A percentile compares a stretch with the other conserved stretches of the same genome.
Conservation (phyloP, 2,888 invertebrate species). For the Apamea sordens region DNA sequence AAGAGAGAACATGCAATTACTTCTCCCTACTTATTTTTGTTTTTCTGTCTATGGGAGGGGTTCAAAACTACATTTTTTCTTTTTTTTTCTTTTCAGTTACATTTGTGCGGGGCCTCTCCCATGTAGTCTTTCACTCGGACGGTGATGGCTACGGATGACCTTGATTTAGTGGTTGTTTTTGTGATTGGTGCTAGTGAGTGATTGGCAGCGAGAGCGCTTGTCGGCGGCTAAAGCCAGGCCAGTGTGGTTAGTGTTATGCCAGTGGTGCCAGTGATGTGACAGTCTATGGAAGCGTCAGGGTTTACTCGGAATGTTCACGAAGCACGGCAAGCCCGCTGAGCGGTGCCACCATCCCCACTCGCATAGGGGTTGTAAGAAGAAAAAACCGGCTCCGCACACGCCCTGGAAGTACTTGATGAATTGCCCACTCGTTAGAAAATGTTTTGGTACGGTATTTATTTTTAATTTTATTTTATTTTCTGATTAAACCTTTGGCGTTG, state of each 20-base stretch:
- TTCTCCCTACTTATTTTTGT: slow-evolving; percentile 68
- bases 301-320: slow-evolving; percentile 89
- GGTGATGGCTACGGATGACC: slow-evolving; percentile 87
- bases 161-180: slow-evolving; percentile 81
- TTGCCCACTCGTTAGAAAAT: slow-evolving; percentile 91
- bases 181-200: slow-evolving; percentile 84
- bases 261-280: slow-evolving; percentile 87
- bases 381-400: slow-evolving; percentile 88
- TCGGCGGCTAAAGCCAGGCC: slow-evolving; percentile 72
- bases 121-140: slow-evolving; percentile 81
- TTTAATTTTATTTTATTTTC: slow-evolving; percentile 70
- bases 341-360: slow-evolving; percentile 85
- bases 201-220: slow-evolving; percentile 70
- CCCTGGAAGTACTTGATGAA: slow-evolving; percentile 91
- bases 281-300: slow-evolving; percentile 86
- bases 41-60: slow-evolving; percentile 68
- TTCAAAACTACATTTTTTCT: slow-evolving; percentile 81
- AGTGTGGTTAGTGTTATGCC: slow-evolving; percentile 77
- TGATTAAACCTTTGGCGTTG: slow-evolving; percentile 49
- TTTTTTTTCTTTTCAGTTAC: slow-evolving; percentile 90
- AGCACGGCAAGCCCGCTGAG: slow-evolving; percentile 88
- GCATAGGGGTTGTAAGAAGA: slow-evolving; percentile 88
- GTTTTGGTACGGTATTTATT: slow-evolving; percentile 89
- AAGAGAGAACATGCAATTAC: slow-evolving; percentile 63
- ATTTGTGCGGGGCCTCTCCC: slow-evolving; percentile 79